phyloP scores from a whole-genome alignment of 92 coral and sea anemone species.

The Epizoanthus illoricatus region DNA sequence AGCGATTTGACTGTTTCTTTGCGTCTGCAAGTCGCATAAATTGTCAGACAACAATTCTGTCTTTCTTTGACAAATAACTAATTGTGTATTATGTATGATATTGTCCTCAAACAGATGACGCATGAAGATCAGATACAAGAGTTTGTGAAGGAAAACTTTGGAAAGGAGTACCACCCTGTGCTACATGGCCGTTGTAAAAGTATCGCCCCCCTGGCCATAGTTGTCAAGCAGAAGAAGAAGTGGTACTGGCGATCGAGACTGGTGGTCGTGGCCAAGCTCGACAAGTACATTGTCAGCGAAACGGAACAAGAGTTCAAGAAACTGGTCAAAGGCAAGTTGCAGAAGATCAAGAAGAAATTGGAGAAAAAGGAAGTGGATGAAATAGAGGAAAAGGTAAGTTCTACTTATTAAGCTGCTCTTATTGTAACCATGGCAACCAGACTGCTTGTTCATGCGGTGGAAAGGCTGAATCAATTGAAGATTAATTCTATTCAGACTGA shows the following conservation, averaged over 20 bases:
- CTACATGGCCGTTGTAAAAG: constrained; percentile 16
- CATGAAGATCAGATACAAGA: background rate
- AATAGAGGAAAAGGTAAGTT: background rate
- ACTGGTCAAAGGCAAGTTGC: background rate
- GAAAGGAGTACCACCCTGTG: constrained; percentile 30
- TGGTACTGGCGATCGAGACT: constrained; percentile 17
- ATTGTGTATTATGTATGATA: too few species aligned
- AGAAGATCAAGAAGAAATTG: constrained; percentile 2
- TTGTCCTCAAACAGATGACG: constrained; percentile 13
- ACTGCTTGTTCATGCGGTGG: too few species aligned
- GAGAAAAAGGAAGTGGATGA: constrained; percentile 13
- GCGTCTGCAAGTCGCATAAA: too few species aligned
- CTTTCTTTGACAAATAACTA: too few species aligned
- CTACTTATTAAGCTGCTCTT: background rate
- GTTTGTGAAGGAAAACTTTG: constrained; percentile 28
- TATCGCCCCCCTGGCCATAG: constrained; percentile 33
- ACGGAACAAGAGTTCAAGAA: background rate
- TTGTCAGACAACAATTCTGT: too few species aligned
- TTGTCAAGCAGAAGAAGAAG: constrained; percentile 24
- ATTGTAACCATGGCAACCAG: background rate
- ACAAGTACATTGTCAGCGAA: background rate
- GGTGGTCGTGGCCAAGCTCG: constrained; percentile 28
- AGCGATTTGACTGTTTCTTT: too few species aligned
- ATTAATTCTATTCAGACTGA: too few species aligned
- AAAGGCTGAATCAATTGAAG: too few species aligned